Conservation (phyloP, 2,888 invertebrate genomes). For the Drymonia ruficornis region DNA sequence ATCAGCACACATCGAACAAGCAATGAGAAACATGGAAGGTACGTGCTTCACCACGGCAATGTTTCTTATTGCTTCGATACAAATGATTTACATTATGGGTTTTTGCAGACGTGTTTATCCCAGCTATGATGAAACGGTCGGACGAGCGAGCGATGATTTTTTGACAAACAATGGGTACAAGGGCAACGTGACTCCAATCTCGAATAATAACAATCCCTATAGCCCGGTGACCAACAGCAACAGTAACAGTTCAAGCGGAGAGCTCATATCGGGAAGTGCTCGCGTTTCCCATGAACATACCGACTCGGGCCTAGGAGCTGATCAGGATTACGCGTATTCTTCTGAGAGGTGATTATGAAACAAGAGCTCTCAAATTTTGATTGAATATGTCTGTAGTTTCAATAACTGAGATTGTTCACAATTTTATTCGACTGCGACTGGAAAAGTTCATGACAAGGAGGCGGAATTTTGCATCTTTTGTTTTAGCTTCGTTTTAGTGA, state of each 20-base stretch:
- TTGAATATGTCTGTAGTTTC: not conserved
- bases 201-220: slow-evolving; percentile 78
- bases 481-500: no score
- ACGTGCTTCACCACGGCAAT: slow-evolving; percentile 21
- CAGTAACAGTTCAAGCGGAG: slow-evolving; percentile 82
- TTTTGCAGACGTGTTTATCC: slow-evolving; percentile 74
- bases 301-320: slow-evolving; percentile 90
- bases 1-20: slow-evolving; percentile 83
- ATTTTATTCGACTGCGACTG: no score
- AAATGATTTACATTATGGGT: slow-evolving; percentile 36
- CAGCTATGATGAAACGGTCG: slow-evolving; percentile 69
- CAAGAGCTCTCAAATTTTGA: not conserved
- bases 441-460: not conserved
- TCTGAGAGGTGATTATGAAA: slow-evolving; percentile 85
- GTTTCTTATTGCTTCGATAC: slow-evolving; percentile 31
- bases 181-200: slow-evolving; percentile 64
- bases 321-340: slow-evolving; percentile 90
- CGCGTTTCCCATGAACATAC: slow-evolving; percentile 90
- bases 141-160: slow-evolving; percentile 67
- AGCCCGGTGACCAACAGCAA: slow-evolving; percentile 81
- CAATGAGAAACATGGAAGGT: slow-evolving; percentile 80
- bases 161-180: slow-evolving; percentile 78
- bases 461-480: not conserved
- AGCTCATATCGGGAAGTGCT: slow-evolving; percentile 78
- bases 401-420: no score